Evolutionary conservation across 1,140 invertebrate genomes (phyloP).

Genomic region (Zaprionus davidi): DNA sequence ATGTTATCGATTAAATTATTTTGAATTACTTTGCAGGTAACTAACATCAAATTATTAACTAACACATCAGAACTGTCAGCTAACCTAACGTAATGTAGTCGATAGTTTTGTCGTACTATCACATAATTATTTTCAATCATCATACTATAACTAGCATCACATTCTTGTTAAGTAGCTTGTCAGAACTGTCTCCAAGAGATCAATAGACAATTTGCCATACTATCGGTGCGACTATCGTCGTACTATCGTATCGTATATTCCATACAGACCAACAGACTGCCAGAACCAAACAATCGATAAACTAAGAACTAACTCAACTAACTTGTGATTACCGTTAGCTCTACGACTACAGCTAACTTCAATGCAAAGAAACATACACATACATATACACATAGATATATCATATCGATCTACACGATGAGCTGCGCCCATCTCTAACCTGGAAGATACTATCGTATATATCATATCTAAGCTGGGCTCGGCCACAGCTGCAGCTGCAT

Average conservation of each 20-base stretch:
- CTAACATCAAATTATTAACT: too few relatives aligned
- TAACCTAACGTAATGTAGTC: too few relatives aligned
- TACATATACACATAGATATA: not conserved
- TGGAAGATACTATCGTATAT: not conserved
- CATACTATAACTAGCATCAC: not conserved
- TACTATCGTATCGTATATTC: not conserved
- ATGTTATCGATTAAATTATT: not conserved
- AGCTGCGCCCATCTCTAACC: not conserved
- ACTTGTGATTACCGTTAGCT: not conserved
- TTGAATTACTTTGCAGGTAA: too few relatives aligned
- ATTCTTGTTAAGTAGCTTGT: not conserved
- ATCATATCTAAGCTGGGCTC: not conserved
- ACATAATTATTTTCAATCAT: not conserved
- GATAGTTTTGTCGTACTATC: too few relatives aligned
- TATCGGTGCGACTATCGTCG: not conserved
- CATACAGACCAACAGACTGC: not conserved
- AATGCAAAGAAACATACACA: not conserved
- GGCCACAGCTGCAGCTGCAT: not conserved
- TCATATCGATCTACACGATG: not conserved
- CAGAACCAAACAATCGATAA: slow-evolving; percentile 3
- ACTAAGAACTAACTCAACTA: slow-evolving; percentile 1
- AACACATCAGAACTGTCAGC: too few relatives aligned
- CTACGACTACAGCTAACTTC: not conserved
- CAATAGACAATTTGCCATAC: not conserved
- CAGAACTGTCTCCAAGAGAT: too few relatives aligned